phyloP scores from a whole-genome alignment of 2,797 vertebrate species.

The Rhynchotus rufescens region DNA sequence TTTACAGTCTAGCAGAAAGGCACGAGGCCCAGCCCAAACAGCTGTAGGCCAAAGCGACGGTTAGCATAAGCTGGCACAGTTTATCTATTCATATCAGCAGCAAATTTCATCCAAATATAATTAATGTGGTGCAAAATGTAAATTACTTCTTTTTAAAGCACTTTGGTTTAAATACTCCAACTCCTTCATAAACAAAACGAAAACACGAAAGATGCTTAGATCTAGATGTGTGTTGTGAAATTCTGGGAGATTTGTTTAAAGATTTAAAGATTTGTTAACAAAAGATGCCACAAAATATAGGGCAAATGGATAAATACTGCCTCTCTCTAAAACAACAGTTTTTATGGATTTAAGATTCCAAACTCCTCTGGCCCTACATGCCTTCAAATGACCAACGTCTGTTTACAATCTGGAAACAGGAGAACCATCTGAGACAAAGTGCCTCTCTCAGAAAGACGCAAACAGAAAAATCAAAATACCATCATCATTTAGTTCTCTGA shows the following conservation, averaged over 20 bases:
- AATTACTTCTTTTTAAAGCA: not conserved
- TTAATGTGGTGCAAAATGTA: not conserved
- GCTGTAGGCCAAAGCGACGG: not conserved
- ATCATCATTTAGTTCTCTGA: not conserved
- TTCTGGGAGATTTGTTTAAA: not conserved
- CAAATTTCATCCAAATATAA: not conserved
- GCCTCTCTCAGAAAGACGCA: not conserved
- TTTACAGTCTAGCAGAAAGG: not conserved
- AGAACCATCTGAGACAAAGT: not conserved
- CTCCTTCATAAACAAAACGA: not conserved
- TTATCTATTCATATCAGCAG: not conserved
- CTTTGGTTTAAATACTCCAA: not conserved
- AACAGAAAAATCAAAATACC: conserved; percentile 12
- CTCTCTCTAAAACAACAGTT: not conserved
- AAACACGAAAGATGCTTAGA: not conserved
- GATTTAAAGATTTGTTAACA: not conserved
- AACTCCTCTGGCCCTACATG: not conserved
- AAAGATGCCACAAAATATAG: not conserved
- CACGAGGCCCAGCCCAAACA: not conserved
- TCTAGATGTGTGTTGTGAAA: not conserved
- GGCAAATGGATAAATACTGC: not conserved
- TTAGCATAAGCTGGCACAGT: not conserved
- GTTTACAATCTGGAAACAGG: not conserved
- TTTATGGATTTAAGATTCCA: not conserved
- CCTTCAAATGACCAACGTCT: not conserved